Conservation (phyloP, 2,888 invertebrate genomes). For the Lymantria dispar region DNA sequence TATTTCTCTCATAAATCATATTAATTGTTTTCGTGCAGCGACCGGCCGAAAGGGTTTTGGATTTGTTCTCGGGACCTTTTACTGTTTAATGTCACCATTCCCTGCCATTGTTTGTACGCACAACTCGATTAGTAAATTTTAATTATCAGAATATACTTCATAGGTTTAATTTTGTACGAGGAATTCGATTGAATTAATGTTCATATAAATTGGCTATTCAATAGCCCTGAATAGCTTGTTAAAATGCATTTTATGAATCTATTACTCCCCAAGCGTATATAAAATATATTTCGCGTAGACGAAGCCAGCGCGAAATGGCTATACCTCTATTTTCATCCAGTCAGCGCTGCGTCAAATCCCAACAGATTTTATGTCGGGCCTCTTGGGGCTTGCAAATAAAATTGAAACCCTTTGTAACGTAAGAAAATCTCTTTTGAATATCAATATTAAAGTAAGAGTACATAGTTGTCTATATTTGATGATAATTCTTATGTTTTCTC, state of each 20-base stretch:
- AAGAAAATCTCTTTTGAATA: constrained; percentile 45
- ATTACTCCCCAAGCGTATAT: constrained; percentile 5
- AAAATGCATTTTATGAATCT: constrained; percentile 8
- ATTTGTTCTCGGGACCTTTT: constrained; percentile 34
- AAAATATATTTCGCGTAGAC: constrained; percentile 10
- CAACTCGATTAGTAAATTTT: constrained; percentile 32
- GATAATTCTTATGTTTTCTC: too few relatives aligned
- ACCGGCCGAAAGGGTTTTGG: constrained; percentile 52
- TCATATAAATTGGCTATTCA: constrained; percentile 9
- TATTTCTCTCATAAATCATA: constrained; percentile 74
- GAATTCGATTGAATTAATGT: too few relatives aligned
- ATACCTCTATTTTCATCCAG: constrained; percentile 35
- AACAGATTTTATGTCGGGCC: constrained; percentile 34
- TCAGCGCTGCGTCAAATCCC: constrained; percentile 42
- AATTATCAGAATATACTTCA: constrained; percentile 22
- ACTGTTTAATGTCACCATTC: constrained; percentile 40
- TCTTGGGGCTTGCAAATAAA: constrained; percentile 50
- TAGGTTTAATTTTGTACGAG: background rate
- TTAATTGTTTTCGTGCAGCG: constrained; percentile 69
- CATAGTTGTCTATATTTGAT: constrained; percentile 16
- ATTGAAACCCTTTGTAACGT: constrained; percentile 50
- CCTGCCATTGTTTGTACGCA: constrained; percentile 31
- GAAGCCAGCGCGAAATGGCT: constrained; percentile 21
- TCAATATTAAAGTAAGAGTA: constrained; percentile 38
- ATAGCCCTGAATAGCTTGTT: constrained; percentile 5